Conservation (phyloP, 2,888 invertebrate species). For the Rotaria magnacalcarata region DNA sequence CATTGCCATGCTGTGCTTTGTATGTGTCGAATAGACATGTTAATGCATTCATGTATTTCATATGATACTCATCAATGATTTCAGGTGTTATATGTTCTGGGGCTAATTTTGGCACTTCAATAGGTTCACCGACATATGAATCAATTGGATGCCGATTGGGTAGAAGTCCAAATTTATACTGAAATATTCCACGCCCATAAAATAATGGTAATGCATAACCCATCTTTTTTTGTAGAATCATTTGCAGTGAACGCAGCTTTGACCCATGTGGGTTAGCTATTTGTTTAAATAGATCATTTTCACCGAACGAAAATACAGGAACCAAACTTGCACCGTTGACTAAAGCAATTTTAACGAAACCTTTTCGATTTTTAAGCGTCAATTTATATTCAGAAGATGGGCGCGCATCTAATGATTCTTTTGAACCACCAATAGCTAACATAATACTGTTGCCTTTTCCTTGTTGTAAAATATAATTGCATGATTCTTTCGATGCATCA, state of each 20-base stretch:
- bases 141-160: constrained; percentile 75
- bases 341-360: constrained; percentile 47
- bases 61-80: constrained; percentile 73
- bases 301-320: constrained; percentile 83
- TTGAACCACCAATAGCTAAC: constrained; percentile 80
- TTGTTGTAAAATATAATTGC: constrained; percentile 38
- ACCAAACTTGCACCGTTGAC: constrained; percentile 69
- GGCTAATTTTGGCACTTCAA: constrained; percentile 69
- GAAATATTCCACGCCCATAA: constrained; percentile 75
- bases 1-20: constrained; percentile 71
- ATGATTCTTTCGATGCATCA: constrained; percentile 21
- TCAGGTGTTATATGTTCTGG: constrained; percentile 68
- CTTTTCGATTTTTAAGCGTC: constrained; percentile 54
- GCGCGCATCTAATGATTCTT: constrained; percentile 76
- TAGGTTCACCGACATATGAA: constrained; percentile 80
- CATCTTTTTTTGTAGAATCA: constrained; percentile 61
- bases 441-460: constrained; percentile 59
- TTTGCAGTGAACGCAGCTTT: constrained; percentile 67
- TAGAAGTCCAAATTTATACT: constrained; percentile 79
- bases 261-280: constrained; percentile 72
- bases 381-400: constrained; percentile 62
- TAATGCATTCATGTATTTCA: constrained; percentile 69
- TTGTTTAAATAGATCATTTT: constrained; percentile 77
- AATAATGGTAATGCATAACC: constrained; percentile 60
- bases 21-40: constrained; percentile 75